Evolutionary conservation across 2,797 vertebrate genomes (phyloP).

Genomic region (Ceryle rudis): DNA sequence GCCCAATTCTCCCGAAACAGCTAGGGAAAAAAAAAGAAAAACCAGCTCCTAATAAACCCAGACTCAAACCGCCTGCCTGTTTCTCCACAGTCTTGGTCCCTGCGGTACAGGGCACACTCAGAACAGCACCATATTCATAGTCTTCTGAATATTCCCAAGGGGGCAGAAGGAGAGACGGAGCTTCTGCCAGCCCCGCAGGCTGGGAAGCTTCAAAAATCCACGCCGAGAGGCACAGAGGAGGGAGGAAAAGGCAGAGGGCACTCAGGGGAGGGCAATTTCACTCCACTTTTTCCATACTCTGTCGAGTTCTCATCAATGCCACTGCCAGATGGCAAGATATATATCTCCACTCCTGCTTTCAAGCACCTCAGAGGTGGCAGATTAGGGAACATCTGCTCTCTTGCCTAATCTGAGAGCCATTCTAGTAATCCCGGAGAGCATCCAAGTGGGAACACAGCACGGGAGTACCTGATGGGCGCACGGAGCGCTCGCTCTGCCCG

Average conservation of each 20-base stretch:
- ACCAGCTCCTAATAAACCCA: background rate
- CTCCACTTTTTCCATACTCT: background rate
- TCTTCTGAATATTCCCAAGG: background rate
- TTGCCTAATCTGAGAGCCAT: background rate
- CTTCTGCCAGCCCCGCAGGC: background rate
- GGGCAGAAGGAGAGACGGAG: background rate
- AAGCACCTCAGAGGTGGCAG: too few relatives aligned
- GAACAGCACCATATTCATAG: accelerated
- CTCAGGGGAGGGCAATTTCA: accelerated
- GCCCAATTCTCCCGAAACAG: background rate
- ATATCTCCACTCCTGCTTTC: background rate
- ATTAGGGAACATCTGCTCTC: background rate
- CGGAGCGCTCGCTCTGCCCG: accelerated
- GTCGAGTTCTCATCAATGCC: background rate
- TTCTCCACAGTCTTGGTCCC: background rate
- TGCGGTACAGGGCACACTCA: accelerated
- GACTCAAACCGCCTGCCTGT: background rate
- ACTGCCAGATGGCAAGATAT: too few relatives aligned
- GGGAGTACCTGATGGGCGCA: background rate
- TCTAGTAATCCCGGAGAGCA: background rate
- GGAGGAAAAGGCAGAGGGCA: background rate
- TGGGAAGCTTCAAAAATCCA: background rate
- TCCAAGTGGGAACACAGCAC: background rate
- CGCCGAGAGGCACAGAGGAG: accelerated
- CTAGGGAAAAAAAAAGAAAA: accelerated